A percentile compares a stretch with the other conserved stretches of the same genome.
Evolutionary conservation across 2,113 vertebrate species (phyloP).

Genomic region (Corydoras sp.): DNA sequence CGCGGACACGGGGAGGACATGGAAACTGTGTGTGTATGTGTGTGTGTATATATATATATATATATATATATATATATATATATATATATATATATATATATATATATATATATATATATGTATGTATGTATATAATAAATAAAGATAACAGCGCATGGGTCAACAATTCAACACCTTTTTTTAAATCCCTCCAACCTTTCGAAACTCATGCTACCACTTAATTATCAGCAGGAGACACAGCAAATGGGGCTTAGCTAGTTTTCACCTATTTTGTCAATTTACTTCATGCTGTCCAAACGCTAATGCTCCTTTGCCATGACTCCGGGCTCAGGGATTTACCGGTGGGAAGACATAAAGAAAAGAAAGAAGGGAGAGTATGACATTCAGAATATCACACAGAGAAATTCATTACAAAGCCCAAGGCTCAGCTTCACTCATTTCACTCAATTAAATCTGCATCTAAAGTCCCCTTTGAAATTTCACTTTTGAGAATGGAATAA

Average conservation of each 20-base stretch:
- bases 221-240: conserved; percentile 29
- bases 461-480: conserved; percentile 26
- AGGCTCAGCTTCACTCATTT: conserved; percentile 40
- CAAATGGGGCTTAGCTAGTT: conserved; percentile 21
- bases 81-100: too few species aligned
- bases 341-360: neutral
- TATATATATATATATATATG: too few species aligned
- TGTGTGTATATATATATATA: too few species aligned
- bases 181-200: conserved; percentile 36
- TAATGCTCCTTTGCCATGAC: conserved; percentile 13
- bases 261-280: neutral
- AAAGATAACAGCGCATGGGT: conserved; percentile 17
- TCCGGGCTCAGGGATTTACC: conserved; percentile 11
- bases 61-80: too few species aligned
- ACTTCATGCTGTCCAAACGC: neutral
- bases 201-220: conserved; percentile 19
- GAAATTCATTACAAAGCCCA: conserved; percentile 38
- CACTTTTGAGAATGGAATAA: conserved; percentile 25
- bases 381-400: conserved; percentile 25
- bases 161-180: conserved; percentile 41
- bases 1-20: too few species aligned
- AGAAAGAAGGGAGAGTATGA: neutral
- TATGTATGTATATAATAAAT: too few species aligned
- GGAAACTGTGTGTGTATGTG: too few species aligned
- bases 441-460: conserved; percentile 42